These are phyloP conservation scores for Crocallis elinguaria DNA, from an alignment of 2,888 invertebrate genomes.

Conservation along the genomic window DNA sequence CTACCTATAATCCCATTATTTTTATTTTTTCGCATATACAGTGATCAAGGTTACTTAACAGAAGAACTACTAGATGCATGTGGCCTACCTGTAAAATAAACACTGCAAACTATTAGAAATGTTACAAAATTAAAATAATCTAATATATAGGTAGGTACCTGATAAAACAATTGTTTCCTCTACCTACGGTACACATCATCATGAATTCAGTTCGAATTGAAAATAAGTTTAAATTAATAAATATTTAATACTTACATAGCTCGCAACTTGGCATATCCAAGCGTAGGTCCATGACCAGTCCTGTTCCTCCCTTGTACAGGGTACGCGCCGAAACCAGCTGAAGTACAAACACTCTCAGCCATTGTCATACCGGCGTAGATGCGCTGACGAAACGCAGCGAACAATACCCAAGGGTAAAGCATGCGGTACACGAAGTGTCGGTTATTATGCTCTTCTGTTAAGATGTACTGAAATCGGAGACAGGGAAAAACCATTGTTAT, in stretches of 20 bases:
- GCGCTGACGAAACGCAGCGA: slow-evolving; percentile 94
- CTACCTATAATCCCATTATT: no score
- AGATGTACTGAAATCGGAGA: slow-evolving; percentile 88
- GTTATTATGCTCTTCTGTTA: slow-evolving; percentile 90
- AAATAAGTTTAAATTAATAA: not conserved
- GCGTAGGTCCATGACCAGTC: slow-evolving; percentile 94
- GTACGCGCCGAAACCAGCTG: slow-evolving; percentile 96
- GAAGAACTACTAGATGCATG: no score
- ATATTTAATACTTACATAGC: slow-evolving; percentile 75
- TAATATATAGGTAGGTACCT: no score
- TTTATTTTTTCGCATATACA: no score
- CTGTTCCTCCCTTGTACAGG: slow-evolving; percentile 89
- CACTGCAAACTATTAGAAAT: no score
- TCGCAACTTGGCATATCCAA: slow-evolving; percentile 86
- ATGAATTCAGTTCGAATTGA: no score
- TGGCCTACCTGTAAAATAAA: no score
- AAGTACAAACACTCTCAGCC: slow-evolving; percentile 96
- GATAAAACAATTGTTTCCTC: no score
- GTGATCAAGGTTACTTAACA: no score
- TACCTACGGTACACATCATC: no score
- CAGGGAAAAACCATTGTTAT: not conserved
- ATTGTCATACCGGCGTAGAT: slow-evolving; percentile 95
- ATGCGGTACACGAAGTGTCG: slow-evolving; percentile 91
- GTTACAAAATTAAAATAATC: no score
- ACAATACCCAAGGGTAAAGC: slow-evolving; percentile 94